Conservation (phyloP, 2,797 vertebrate species). For the Artibeus jamaicensis region DNA sequence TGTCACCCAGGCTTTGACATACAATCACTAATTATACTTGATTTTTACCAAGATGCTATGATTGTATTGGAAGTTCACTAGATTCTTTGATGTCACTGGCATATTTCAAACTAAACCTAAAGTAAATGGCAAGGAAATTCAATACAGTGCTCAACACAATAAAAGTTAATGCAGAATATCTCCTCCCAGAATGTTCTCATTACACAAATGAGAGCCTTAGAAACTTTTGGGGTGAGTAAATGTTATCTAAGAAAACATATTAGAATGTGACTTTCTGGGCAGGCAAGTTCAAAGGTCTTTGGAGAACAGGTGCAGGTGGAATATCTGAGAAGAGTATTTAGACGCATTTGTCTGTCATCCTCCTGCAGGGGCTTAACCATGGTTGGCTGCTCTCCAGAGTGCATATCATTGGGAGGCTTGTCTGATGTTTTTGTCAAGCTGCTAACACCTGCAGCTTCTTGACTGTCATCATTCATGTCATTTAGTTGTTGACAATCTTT, state of each 20-base stretch:
- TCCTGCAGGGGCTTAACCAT: rapidly evolving
- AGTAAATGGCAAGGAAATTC: slow-evolving; percentile 47
- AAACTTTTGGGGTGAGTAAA: not conserved
- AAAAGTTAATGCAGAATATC: not conserved
- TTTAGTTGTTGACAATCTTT: not conserved
- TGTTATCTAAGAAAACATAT: not conserved
- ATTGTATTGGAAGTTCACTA: slow-evolving; percentile 30
- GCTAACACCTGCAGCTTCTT: not conserved
- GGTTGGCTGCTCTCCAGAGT: not conserved
- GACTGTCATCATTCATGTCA: not conserved
- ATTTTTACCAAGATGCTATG: not conserved
- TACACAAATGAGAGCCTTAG: not conserved
- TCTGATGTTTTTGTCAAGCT: not conserved
- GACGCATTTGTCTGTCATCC: not conserved
- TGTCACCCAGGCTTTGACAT: not conserved
- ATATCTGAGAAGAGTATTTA: not conserved
- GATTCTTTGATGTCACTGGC: not conserved
- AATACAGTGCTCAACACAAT: not conserved
- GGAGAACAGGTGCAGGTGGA: not conserved
- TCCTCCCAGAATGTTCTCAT: not conserved
- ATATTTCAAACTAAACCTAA: slow-evolving; percentile 40
- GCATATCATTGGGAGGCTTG: too few species aligned
- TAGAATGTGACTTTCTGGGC: not conserved
- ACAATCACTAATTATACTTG: not conserved
- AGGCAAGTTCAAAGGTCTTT: not conserved